These are phyloP conservation scores for Pilophorus perplexus DNA, from an alignment of 2,888 invertebrate genomes.

Conservation along the genomic window DNA sequence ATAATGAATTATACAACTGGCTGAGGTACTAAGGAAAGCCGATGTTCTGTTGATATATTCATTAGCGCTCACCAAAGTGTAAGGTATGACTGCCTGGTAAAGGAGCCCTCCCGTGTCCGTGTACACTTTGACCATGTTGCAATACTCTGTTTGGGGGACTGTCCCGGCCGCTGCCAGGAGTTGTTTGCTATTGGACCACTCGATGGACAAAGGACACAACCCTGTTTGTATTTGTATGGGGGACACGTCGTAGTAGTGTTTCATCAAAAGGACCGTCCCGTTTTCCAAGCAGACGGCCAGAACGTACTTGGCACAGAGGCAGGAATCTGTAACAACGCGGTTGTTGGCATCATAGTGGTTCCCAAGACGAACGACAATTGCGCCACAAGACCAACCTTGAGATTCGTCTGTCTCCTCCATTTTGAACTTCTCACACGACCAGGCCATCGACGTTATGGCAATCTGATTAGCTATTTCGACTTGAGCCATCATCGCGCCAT, in stretches of 20 bases:
- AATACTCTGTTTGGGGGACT: conserved; percentile 60
- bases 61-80: conserved; percentile 64
- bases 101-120: conserved; percentile 79
- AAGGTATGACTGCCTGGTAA: conserved; percentile 76
- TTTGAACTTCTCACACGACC: conserved; percentile 97
- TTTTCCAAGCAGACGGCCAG: conserved; percentile 85
- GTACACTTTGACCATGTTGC: conserved; percentile 87
- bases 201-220: conserved; percentile 80
- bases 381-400: too few relatives aligned
- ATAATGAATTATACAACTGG: too few relatives aligned
- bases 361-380: too few relatives aligned
- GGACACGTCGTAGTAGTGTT: conserved; percentile 90
- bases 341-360: too few relatives aligned
- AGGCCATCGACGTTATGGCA: conserved; percentile 86
- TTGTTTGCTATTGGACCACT: conserved; percentile 95
- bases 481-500: conserved; percentile 92
- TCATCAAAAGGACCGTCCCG: conserved; percentile 84
- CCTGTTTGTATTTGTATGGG: conserved; percentile 82
- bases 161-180: conserved; percentile 84
- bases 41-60: too few relatives aligned
- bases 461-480: conserved; percentile 83
- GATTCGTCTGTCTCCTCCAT: conserved; percentile 91
- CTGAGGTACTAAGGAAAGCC: too few relatives aligned
- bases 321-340: conserved; percentile 42
- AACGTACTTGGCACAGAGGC: conserved; percentile 64